Conservation (phyloP, 2,113 vertebrate genomes). For the Lagopus leucura region DNA sequence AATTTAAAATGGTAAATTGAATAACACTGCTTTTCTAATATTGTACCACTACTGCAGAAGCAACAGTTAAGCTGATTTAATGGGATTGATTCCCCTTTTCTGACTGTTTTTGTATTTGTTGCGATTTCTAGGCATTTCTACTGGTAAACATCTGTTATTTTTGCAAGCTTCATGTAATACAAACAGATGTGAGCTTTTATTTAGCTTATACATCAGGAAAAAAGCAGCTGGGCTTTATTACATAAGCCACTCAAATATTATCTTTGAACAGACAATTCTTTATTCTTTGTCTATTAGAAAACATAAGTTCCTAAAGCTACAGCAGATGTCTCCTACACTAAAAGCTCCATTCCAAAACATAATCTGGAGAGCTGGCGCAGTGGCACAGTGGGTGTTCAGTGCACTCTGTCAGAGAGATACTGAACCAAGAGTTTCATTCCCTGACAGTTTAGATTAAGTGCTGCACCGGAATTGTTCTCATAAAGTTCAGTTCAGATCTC, state of each 20-base stretch:
- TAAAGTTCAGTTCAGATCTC: background rate
- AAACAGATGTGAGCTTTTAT: constrained; percentile 79
- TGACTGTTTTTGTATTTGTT: constrained; percentile 67
- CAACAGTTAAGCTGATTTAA: constrained; percentile 27
- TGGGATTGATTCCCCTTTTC: constrained; percentile 33
- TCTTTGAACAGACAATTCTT: constrained; percentile 77
- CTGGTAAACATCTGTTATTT: constrained; percentile 77
- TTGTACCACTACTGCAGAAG: background rate
- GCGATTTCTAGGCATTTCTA: constrained; percentile 59
- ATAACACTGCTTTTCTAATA: background rate
- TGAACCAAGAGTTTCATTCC: background rate
- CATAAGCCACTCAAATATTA: constrained; percentile 71
- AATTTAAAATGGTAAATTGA: constrained; percentile 18
- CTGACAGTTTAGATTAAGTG: background rate
- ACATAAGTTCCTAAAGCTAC: constrained; percentile 68
- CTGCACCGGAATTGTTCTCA: background rate
- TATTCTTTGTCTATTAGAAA: constrained; percentile 74
- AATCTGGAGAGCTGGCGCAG: background rate
- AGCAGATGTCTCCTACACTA: constrained; percentile 65
- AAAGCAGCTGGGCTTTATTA: constrained; percentile 76
- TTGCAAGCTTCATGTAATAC: constrained; percentile 58
- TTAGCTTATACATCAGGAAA: constrained; percentile 75
- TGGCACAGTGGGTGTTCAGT: background rate
- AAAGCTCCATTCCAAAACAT: constrained; percentile 37
- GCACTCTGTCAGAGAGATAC: background rate